Evolutionary conservation across 2,888 invertebrate species (phyloP).

Genomic region (Tinea trinotella): DNA sequence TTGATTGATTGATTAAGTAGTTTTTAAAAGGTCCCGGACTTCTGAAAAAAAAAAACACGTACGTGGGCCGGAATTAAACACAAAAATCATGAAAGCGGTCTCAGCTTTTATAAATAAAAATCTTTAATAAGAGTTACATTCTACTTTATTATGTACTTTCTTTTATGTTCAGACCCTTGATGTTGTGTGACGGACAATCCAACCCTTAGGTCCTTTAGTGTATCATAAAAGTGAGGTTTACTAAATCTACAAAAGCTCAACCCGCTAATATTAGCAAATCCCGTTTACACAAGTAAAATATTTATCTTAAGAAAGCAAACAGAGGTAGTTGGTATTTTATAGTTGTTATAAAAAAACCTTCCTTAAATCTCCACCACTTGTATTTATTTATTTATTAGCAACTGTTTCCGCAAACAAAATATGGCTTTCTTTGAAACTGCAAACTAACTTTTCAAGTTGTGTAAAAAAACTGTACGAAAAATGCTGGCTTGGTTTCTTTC

Average conservation of each 20-base stretch:
- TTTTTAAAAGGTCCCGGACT: too few relatives aligned
- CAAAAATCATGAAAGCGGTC: too few relatives aligned
- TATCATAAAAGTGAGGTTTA: not conserved
- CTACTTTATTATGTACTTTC: slow-evolving; percentile 2
- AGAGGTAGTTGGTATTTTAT: not conserved
- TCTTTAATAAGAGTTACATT: not conserved
- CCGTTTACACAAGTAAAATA: not conserved
- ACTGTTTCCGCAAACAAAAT: not conserved
- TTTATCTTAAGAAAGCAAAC: not conserved
- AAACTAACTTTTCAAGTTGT: not conserved
- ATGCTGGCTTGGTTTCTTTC: slow-evolving; percentile 6
- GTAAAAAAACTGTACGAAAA: not conserved
- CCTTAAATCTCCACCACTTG: too few relatives aligned
- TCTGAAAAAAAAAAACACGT: too few relatives aligned
- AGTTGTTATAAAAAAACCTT: too few relatives aligned
- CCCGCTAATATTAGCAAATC: not conserved
- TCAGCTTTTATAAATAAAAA: too few relatives aligned
- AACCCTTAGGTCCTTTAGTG: not conserved
- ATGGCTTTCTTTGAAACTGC: not conserved
- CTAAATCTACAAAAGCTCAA: not conserved
- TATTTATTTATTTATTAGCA: not conserved
- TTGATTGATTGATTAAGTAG: too few relatives aligned
- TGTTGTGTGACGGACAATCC: not conserved
- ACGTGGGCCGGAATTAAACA: too few relatives aligned
- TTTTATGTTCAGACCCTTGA: slow-evolving; percentile 10